Percentiles rank a stretch among this genome's conserved stretches.
Conservation (phyloP, 2,797 vertebrate species). For the Spinus olivaceus region DNA sequence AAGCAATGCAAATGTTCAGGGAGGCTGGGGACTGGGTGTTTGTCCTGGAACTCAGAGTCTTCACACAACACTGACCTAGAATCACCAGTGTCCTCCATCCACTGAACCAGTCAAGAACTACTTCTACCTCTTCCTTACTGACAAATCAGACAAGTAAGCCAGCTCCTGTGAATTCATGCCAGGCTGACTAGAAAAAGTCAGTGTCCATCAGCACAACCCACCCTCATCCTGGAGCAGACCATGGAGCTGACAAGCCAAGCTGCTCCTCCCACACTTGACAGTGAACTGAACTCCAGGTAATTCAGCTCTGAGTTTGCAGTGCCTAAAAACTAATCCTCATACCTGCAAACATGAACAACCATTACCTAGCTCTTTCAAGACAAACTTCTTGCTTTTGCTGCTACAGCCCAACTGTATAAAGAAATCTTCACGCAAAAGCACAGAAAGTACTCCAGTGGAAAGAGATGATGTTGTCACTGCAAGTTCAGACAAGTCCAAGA, state of each 20-base stretch:
- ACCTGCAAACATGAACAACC: background rate
- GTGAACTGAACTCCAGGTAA: background rate
- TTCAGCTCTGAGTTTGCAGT: background rate
- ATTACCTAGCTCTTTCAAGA: background rate
- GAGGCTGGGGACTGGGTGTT: background rate
- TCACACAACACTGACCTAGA: background rate
- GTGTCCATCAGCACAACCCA: background rate
- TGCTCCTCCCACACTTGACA: background rate
- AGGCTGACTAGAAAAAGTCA: slow-evolving; percentile 47
- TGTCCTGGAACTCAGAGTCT: background rate
- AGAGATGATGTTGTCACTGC: background rate
- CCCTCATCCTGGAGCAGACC: background rate
- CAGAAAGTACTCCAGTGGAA: background rate
- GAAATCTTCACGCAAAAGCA: background rate
- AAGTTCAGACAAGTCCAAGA: background rate
- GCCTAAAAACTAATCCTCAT: background rate
- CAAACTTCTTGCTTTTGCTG: background rate
- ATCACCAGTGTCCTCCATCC: background rate
- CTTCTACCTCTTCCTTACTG: background rate
- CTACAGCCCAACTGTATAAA: background rate
- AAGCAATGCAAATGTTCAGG: background rate
- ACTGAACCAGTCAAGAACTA: background rate
- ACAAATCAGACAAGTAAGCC: slow-evolving; percentile 1
- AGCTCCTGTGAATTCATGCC: background rate
- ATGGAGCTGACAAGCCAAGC: background rate